These are phyloP conservation scores for Echinometra lucunter DNA, from an alignment of 53 echinoderm and acorn worm species.

Conservation along the genomic window DNA sequence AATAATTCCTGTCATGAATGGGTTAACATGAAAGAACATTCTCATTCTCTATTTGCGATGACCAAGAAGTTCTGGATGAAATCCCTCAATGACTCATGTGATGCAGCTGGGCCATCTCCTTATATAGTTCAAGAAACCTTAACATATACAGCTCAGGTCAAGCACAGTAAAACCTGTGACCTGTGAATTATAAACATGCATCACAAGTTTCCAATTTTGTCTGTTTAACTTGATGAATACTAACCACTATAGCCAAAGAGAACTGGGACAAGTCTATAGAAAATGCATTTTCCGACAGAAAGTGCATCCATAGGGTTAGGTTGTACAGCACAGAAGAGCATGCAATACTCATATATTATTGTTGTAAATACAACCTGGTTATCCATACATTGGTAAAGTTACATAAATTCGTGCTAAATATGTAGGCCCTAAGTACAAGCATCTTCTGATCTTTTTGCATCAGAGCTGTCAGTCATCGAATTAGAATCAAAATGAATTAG, in stretches of 20 bases:
- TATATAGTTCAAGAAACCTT: not conserved
- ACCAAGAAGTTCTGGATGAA: conserved; percentile 27
- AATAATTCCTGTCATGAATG: no score
- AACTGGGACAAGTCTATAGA: no score
- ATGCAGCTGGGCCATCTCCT: not conserved
- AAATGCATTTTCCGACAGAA: no score
- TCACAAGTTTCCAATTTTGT: not conserved
- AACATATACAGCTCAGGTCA: not conserved
- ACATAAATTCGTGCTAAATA: not conserved
- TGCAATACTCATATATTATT: not conserved
- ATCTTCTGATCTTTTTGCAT: conserved; percentile 1
- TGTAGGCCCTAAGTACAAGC: not conserved
- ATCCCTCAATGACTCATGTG: conserved; percentile 14
- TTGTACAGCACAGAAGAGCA: not conserved
- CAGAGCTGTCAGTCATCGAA: not conserved
- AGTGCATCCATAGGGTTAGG: no score
- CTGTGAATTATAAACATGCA: conserved; percentile 14
- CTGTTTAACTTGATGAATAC: no score
- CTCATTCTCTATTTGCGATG: not conserved
- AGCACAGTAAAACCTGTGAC: conserved; percentile 3
- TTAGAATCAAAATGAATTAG: not conserved
- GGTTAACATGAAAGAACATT: no score
- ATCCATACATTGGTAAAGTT: not conserved
- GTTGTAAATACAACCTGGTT: not conserved
- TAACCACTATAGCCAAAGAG: no score